Percentiles rank a stretch among this genome's conserved stretches.
Evolutionary conservation across 92 coral and sea anemone species (phyloP).

Genomic region (Parazoanthus atlanticus): DNA sequence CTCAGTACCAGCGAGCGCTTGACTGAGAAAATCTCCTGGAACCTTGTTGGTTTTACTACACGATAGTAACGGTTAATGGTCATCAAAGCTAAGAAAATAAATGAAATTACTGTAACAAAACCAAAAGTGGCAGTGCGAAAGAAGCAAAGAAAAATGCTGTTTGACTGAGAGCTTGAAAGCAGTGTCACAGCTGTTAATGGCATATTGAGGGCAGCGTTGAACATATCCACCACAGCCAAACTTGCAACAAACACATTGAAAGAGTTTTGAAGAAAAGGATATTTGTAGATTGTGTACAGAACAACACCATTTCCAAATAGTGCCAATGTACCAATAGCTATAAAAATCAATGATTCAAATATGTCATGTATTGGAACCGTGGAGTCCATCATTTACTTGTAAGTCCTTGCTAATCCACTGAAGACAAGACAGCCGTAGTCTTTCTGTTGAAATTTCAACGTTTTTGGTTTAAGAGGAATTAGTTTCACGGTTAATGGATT

Average conservation of each 20-base stretch:
- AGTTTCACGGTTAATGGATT: not conserved
- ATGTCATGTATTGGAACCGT: not conserved
- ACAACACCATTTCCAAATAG: not conserved
- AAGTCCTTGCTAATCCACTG: not conserved
- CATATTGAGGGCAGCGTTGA: not conserved
- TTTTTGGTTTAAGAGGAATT: not conserved
- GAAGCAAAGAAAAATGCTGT: not conserved
- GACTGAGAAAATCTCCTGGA: not conserved
- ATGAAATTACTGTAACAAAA: not conserved
- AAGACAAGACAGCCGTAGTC: not conserved
- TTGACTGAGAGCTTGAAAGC: not conserved
- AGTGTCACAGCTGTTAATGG: not conserved
- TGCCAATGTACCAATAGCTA: not conserved
- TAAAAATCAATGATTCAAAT: not conserved
- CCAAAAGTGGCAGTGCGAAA: not conserved
- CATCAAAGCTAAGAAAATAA: not conserved
- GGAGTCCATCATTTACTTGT: not conserved
- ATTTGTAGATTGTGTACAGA: not conserved
- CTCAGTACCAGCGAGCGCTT: not conserved
- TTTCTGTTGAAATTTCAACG: not conserved
- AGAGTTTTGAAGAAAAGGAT: not conserved
- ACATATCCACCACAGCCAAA: not conserved
- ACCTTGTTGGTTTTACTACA: not conserved
- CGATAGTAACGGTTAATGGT: not conserved
- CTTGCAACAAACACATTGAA: slow-evolving; percentile 1